Percentiles rank a stretch among this genome's conserved stretches.
Conservation (phyloP, 2,797 vertebrate species). For the Delichon dasypus region DNA sequence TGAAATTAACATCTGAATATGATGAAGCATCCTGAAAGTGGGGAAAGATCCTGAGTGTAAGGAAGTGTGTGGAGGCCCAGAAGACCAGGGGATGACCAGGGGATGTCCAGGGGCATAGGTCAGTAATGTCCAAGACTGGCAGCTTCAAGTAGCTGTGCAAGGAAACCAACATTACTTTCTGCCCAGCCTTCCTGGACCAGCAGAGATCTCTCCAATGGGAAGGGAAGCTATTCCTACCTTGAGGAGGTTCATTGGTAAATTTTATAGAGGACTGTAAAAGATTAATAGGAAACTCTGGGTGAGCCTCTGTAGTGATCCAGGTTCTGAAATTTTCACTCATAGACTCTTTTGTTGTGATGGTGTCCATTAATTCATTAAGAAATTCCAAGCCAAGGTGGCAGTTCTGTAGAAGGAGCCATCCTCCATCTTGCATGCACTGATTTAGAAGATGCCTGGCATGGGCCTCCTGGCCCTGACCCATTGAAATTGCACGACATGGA, state of each 20-base stretch:
- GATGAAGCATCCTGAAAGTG: not conserved
- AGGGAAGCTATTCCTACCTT: slow-evolving; percentile 71
- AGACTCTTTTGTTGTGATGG: slow-evolving; percentile 70
- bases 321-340: slow-evolving; percentile 76
- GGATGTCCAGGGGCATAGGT: not conserved
- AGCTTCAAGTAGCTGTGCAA: not conserved
- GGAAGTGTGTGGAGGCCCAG: not conserved
- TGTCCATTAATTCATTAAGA: slow-evolving; percentile 83
- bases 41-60: not conserved
- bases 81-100: not conserved
- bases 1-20: not conserved
- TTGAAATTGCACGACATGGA: slow-evolving; percentile 81
- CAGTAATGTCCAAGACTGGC: not conserved
- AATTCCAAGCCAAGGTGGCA: slow-evolving; percentile 86
- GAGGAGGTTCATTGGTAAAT: slow-evolving; percentile 88
- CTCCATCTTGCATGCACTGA: slow-evolving; percentile 82
- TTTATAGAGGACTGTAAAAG: slow-evolving; percentile 87
- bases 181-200: not conserved
- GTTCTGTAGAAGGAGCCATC: slow-evolving; percentile 88
- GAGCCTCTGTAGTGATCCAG: slow-evolving; percentile 85
- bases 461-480: slow-evolving; percentile 87
- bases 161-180: not conserved
- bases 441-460: slow-evolving; percentile 82
- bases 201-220: not conserved
- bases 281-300: slow-evolving; percentile 83